A percentile compares a stretch with the other conserved stretches of the same genome.
These are phyloP conservation scores for Laticauda laticaudata DNA, from an alignment of 2,113 vertebrate species.

Conservation along the genomic window DNA sequence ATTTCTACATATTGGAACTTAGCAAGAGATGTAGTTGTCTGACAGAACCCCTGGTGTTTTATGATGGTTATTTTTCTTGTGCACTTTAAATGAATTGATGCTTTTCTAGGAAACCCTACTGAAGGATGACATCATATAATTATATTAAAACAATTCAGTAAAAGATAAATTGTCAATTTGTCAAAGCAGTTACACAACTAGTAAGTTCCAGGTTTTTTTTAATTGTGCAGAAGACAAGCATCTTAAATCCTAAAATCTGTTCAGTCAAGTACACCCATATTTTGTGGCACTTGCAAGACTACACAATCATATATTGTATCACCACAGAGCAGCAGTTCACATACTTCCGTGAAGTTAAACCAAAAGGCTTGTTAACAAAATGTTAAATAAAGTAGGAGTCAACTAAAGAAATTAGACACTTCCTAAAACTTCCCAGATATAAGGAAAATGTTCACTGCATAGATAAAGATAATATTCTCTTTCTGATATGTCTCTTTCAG, in stretches of 20 bases:
- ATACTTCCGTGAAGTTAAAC: neutral
- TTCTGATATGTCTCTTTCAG: neutral
- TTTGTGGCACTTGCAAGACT: neutral
- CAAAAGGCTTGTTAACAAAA: neutral
- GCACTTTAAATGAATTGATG: neutral
- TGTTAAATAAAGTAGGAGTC: neutral
- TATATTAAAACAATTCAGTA: neutral
- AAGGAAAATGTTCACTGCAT: accelerated
- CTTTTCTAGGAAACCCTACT: neutral
- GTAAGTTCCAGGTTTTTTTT: neutral
- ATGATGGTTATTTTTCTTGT: neutral
- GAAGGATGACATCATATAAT: neutral
- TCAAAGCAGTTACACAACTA: neutral
- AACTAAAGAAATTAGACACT: accelerated
- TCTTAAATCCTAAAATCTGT: neutral
- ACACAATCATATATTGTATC: neutral
- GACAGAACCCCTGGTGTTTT: neutral
- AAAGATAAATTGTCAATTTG: neutral
- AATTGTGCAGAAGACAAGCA: neutral
- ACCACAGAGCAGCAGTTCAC: neutral
- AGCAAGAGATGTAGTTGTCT: neutral
- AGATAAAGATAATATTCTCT: neutral
- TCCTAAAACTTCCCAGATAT: accelerated
- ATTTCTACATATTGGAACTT: neutral
- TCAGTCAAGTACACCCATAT: neutral